A percentile compares a stretch with the other conserved stretches of the same genome.
These are phyloP conservation scores for Sinocyclocheilus anophthalmus DNA, from an alignment of 2,113 vertebrate species.

Conservation along the genomic window DNA sequence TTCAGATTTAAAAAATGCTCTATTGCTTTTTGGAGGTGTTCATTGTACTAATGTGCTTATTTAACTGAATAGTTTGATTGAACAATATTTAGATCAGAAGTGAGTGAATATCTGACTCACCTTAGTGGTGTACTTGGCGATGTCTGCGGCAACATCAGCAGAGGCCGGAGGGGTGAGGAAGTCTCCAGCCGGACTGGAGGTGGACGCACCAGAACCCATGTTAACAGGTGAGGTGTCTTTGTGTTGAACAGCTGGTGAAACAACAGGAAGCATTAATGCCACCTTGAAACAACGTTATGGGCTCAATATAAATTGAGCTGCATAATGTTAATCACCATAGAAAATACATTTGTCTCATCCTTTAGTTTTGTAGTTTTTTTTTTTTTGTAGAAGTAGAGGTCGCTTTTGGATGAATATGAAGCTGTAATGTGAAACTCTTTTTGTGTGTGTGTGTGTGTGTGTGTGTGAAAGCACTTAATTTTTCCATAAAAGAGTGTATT, in stretches of 20 bases:
- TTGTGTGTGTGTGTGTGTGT: no score
- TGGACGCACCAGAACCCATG: conserved; percentile 81
- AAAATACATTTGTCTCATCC: not conserved
- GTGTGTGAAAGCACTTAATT: not conserved
- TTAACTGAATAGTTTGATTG: not conserved
- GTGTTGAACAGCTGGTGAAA: conserved; percentile 83
- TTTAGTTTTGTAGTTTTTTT: not conserved
- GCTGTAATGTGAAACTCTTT: not conserved
- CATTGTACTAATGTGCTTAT: not conserved
- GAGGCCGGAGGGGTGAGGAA: conserved; percentile 90
- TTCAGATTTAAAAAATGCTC: not conserved
- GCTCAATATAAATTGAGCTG: not conserved
- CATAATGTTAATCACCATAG: not conserved
- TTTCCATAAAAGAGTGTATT: not conserved
- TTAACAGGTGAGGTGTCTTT: conserved; percentile 88
- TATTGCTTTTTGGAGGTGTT: not conserved
- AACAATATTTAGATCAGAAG: not conserved
- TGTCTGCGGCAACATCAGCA: conserved; percentile 94
- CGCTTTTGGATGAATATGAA: not conserved
- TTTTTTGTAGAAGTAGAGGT: not conserved
- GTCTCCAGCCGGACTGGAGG: conserved; percentile 79
- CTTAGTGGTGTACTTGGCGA: conserved; percentile 97
- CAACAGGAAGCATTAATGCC: not conserved
- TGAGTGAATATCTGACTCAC: conserved; percentile 68
- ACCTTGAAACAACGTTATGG: not conserved